Percentiles rank a stretch among this genome's conserved stretches.
phyloP scores from a whole-genome alignment of 2,888 invertebrate genomes.

The Eumerus sabulonum region DNA sequence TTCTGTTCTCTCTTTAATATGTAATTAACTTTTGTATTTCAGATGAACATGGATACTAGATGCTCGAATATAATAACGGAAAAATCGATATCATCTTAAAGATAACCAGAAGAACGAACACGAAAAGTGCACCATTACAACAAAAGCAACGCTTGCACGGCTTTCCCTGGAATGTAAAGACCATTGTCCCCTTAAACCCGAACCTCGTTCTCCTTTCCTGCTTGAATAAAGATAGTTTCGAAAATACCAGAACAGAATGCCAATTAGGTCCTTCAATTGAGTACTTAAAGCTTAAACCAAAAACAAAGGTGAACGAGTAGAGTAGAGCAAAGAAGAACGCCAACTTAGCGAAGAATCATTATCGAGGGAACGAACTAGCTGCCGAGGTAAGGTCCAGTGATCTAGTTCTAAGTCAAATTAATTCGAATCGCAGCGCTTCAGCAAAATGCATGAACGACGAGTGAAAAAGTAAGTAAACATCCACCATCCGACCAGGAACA shows the following conservation, averaged over 20 bases:
- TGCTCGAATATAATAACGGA: constrained; percentile 62
- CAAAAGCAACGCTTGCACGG: constrained; percentile 9
- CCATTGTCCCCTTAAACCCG: too few relatives aligned
- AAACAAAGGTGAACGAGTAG: not conserved
- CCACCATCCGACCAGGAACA: not conserved
- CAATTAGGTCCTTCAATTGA: constrained; percentile 39
- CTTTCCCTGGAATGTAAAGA: constrained; percentile 22
- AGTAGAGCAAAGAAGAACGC: not conserved
- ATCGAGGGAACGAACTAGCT: not conserved
- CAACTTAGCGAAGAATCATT: constrained; percentile 14
- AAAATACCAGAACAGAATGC: constrained; percentile 5
- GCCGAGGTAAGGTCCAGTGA: not conserved
- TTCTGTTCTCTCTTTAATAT: too few relatives aligned
- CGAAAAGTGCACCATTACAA: constrained; percentile 45
- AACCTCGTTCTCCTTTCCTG: constrained; percentile 16
- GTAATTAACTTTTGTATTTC: constrained; percentile 35
- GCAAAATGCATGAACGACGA: constrained; percentile 76
- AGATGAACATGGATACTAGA: constrained; percentile 66
- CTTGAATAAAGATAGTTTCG: constrained; percentile 21
- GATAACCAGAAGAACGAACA: constrained; percentile 59
- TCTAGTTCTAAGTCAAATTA: constrained; percentile 43
- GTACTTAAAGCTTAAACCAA: constrained; percentile 19
- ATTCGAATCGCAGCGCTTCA: constrained; percentile 11
- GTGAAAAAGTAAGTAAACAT: constrained; percentile 75
- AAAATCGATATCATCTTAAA: constrained; percentile 65